Conservation (phyloP, 1,140 invertebrate species). For the Drosophila azteca region DNA sequence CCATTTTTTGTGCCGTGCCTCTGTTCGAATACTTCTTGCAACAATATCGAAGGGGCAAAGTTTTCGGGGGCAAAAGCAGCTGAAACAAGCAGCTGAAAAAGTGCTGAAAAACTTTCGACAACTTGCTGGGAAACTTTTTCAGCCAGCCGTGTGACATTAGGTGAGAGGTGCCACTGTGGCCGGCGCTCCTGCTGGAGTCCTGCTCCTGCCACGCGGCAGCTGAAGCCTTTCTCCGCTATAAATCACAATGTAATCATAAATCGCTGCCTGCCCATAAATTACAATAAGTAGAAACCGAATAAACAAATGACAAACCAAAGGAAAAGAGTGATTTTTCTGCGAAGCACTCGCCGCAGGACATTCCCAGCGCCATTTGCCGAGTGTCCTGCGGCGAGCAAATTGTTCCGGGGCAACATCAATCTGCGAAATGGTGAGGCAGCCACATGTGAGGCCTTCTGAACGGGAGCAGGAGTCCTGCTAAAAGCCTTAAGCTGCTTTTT, state of each 20-base stretch:
- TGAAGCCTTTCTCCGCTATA: slow-evolving; percentile 69
- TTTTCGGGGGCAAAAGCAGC: slow-evolving; percentile 66
- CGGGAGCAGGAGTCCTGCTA: neutral
- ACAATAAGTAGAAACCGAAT: slow-evolving; percentile 55
- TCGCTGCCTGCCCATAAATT: slow-evolving; percentile 69
- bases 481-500: neutral
- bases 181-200: neutral
- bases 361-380: slow-evolving; percentile 30
- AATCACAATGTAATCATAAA: slow-evolving; percentile 77
- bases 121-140: slow-evolving; percentile 63
- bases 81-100: slow-evolving; percentile 76
- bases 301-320: slow-evolving; percentile 65
- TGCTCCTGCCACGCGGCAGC: slow-evolving; percentile 47
- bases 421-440: slow-evolving; percentile 9
- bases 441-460: slow-evolving; percentile 28
- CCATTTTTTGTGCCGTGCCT: slow-evolving; percentile 75
- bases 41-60: slow-evolving; percentile 70
- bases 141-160: slow-evolving; percentile 71
- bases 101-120: slow-evolving; percentile 66
- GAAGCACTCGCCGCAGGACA: slow-evolving; percentile 39
- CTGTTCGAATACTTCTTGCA: slow-evolving; percentile 53
- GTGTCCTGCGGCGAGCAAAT: slow-evolving; percentile 44
- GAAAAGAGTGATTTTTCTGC: slow-evolving; percentile 14
- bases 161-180: slow-evolving; percentile 46
- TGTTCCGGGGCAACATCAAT: slow-evolving; percentile 43